Base-by-base conservation (phyloP, 2,797 vertebrate genomes). In the Linurgus olivaceus region DNA sequence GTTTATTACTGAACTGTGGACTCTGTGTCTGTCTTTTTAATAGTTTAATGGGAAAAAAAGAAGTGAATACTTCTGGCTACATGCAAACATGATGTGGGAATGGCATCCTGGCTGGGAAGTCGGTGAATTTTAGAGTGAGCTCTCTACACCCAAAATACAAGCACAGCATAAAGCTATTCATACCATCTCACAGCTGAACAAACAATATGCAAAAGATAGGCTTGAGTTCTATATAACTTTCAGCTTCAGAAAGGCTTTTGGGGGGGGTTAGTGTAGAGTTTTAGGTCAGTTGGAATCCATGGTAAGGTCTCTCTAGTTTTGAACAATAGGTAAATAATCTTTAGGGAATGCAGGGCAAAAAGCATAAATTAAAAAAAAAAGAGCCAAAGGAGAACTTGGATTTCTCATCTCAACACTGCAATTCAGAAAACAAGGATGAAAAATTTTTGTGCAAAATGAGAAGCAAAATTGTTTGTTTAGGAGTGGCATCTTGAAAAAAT, bases 181-280 rank as follows among this genome's bases (percentile, higher is more conserved):
- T 92, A 86, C 66, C 3, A 1, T n/a, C 86, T 76, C 88, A 76
- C 93, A 96, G 96, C 93, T 95, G 96, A 95, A 84, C 71, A 96
- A 96, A 94, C 93, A 94, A 70, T 10, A 73, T 38, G 59, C 51
- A 96, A 62, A 95, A 91, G 70, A 92, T 16, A 93, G 76, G 67
- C 44, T 88, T 2, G 28, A 86, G 62, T 44, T 84, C 70, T 63
- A 28, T n/a, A 73, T 48, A 90, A 84, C 42, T 42, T 86, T 48
- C 59, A 76, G 24, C 55, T 75, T 81, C 23, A 5, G 38, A 35
- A 74, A 31, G 50, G 19, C 9, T 59, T 87, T 93, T 87, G 1
- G 0, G 2, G 4, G 7, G 11, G 3, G 4, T 5, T 75, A 28
- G 6, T 42, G 26, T 8, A 55, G 76, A 72, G 40, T 31, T 92